Evolutionary conservation across 2,113 vertebrate genomes (phyloP).

Genomic region (Piaya cayana): DNA sequence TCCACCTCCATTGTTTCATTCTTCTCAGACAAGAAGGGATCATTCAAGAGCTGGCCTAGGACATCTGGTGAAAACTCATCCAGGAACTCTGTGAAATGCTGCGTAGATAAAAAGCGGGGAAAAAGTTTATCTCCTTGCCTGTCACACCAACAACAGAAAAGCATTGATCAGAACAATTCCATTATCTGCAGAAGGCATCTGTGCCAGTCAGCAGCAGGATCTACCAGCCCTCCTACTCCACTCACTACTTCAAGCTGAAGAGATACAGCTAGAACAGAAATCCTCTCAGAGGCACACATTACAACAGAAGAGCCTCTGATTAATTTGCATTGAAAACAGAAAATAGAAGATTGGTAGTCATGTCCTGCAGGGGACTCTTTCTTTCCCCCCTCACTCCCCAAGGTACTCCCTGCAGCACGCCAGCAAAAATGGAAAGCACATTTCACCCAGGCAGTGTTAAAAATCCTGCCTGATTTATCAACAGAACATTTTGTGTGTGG

Average conservation of each 20-base stretch:
- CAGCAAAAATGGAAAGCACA: neutral
- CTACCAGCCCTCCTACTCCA: neutral
- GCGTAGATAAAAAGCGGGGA: neutral
- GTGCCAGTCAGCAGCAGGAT: slow-evolving; percentile 39
- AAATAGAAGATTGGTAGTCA: neutral
- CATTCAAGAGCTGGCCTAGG: slow-evolving; percentile 94
- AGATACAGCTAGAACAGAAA: slow-evolving; percentile 16
- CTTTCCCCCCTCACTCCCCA: rapidly evolving
- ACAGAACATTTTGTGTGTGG: neutral
- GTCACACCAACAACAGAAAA: neutral
- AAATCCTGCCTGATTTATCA: neutral
- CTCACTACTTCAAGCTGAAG: neutral
- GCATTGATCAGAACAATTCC: neutral
- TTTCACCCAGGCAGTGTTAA: neutral
- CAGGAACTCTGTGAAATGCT: slow-evolving; percentile 96
- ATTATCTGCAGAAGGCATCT: rapidly evolving
- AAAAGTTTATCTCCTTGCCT: neutral
- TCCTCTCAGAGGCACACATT: neutral
- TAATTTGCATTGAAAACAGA: neutral
- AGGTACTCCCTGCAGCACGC: neutral
- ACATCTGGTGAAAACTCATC: slow-evolving; percentile 96
- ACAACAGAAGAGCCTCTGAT: neutral
- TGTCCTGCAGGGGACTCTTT: neutral
- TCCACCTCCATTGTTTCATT: slow-evolving; percentile 85
- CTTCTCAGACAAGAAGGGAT: slow-evolving; percentile 93